Evolutionary conservation across 2,888 invertebrate species (phyloP).

Genomic region (Drosophila meridionalis): DNA sequence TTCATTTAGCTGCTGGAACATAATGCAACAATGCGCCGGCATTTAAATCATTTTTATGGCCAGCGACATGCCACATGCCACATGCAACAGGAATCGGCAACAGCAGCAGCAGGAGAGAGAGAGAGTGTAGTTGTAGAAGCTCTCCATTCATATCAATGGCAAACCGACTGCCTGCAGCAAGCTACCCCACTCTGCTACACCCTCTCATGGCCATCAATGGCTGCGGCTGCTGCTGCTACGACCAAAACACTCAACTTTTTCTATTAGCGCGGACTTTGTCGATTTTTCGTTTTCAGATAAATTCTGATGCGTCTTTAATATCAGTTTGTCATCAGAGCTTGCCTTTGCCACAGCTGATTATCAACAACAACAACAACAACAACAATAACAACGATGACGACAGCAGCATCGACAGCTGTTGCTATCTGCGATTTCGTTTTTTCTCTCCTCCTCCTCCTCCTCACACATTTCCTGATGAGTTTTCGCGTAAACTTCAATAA

Average conservation of each 20-base stretch:
- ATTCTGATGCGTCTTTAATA: conserved; percentile 76
- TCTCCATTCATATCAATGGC: background rate
- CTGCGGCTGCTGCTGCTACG: conserved; percentile 10
- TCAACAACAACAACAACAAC: conserved; percentile 37
- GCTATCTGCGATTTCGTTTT: conserved; percentile 37
- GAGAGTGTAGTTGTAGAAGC: too few species aligned
- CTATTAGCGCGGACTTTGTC: conserved; percentile 58
- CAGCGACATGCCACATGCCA: conserved; percentile 17
- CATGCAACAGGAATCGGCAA: conserved; percentile 15
- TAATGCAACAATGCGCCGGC: conserved; percentile 61
- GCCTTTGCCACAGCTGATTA: conserved; percentile 40
- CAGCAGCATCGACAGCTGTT: conserved; percentile 55
- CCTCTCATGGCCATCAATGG: conserved; percentile 9
- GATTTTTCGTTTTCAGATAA: conserved; percentile 60
- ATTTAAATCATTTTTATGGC: conserved; percentile 73
- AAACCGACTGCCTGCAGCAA: background rate
- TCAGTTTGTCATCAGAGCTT: conserved; percentile 56
- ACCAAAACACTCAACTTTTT: conserved; percentile 56
- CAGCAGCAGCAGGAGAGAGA: background rate
- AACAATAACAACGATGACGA: conserved; percentile 5
- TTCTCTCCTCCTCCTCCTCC: background rate
- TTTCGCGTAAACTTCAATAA: conserved; percentile 49
- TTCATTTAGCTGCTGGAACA: conserved; percentile 29
- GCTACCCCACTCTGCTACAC: background rate
- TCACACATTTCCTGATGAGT: conserved; percentile 66